Percentiles rank a stretch among this genome's conserved stretches.
Conservation (phyloP, 2,113 vertebrate genomes). For the Lepus timidus region DNA sequence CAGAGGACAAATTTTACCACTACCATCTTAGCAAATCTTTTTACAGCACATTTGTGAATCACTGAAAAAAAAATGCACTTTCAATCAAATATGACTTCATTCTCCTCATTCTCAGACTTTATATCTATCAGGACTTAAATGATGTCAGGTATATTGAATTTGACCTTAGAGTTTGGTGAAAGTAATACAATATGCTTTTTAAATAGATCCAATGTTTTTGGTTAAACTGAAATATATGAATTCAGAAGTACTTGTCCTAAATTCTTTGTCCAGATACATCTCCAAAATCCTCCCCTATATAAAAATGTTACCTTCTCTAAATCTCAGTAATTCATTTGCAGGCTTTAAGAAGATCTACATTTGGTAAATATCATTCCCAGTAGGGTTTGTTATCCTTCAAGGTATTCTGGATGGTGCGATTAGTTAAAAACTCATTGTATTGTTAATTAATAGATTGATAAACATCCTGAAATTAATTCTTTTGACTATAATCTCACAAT, state of each 20-base stretch:
- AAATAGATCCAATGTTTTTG: not conserved
- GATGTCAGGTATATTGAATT: not conserved
- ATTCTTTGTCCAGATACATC: slow-evolving; percentile 41
- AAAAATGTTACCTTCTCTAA: slow-evolving; percentile 45
- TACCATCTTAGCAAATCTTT: slow-evolving; percentile 1
- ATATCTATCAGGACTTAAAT: slow-evolving; percentile 33
- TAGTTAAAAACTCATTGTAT: not conserved
- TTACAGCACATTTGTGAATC: not conserved
- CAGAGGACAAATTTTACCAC: not conserved
- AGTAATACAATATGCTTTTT: slow-evolving; percentile 55
- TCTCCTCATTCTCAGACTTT: not conserved
- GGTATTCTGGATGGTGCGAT: not conserved
- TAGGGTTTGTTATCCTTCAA: slow-evolving; percentile 26
- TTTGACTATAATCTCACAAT: not conserved
- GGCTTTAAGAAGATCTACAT: not conserved
- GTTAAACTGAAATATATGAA: slow-evolving; percentile 48
- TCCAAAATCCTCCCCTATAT: not conserved
- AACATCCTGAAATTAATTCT: slow-evolving; percentile 19
- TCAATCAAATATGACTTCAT: not conserved
- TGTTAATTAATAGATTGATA: slow-evolving; percentile 63
- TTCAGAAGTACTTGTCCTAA: not conserved
- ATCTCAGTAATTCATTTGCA: slow-evolving; percentile 56
- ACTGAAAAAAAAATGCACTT: slow-evolving; percentile 30
- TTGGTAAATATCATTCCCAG: slow-evolving; percentile 38
- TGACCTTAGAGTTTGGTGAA: not conserved